A percentile compares a stretch with the other conserved stretches of the same genome.
Evolutionary conservation across 1,140 invertebrate genomes (phyloP).

Genomic region (Zaprionus capensis): DNA sequence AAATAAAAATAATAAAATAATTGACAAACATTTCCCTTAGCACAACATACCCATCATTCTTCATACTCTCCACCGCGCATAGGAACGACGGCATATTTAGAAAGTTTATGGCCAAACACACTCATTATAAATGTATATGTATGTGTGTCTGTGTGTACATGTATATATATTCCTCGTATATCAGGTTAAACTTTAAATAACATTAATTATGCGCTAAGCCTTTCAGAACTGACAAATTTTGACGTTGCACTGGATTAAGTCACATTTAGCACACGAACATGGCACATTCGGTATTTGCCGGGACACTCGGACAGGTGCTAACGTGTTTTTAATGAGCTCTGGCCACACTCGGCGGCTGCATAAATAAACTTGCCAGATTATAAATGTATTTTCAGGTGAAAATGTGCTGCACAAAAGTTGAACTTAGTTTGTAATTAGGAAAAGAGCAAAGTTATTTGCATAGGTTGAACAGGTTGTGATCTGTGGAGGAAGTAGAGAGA

Average conservation of each 20-base stretch:
- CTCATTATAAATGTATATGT: conserved; percentile 18
- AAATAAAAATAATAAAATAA: no score
- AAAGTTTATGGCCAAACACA: conserved; percentile 44
- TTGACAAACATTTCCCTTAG: neutral
- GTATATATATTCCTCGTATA: conserved; percentile 13
- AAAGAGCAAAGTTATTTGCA: conserved; percentile 1
- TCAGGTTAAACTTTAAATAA: conserved; percentile 52
- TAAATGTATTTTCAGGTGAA: conserved; percentile 4
- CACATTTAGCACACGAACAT: conserved; percentile 37
- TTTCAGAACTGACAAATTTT: conserved; percentile 58
- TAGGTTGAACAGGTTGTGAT: neutral
- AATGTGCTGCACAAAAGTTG: neutral
- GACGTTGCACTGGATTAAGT: conserved; percentile 55
- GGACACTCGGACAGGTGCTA: conserved; percentile 28
- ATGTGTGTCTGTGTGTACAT: neutral
- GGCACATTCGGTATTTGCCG: neutral
- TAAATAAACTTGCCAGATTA: conserved; percentile 18
- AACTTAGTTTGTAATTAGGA: neutral
- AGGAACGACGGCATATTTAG: conserved; percentile 48
- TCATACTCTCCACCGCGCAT: conserved; percentile 5
- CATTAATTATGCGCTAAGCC: conserved; percentile 59
- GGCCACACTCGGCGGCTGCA: conserved; percentile 27
- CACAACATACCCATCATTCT: neutral
- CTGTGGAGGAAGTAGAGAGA: no score
- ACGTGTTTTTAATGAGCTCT: conserved; percentile 54